A percentile compares a stretch with the other conserved stretches of the same genome.
Evolutionary conservation across 1,140 invertebrate species (phyloP).

Genomic region (Drosophila mayri): DNA sequence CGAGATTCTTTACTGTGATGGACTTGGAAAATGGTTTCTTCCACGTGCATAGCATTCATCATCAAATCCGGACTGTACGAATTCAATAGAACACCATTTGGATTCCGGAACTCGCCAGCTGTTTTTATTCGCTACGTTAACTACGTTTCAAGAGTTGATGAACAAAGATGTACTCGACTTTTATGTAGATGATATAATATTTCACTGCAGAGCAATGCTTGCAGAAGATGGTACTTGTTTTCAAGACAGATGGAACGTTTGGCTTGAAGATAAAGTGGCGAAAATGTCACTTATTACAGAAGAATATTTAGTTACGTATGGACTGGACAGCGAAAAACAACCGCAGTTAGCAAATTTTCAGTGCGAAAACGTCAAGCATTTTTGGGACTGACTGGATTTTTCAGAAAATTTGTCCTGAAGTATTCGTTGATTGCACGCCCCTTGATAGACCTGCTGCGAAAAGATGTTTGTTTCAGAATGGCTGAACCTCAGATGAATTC

Average conservation of each 20-base stretch:
- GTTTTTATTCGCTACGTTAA: too few relatives aligned
- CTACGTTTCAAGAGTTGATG: too few relatives aligned
- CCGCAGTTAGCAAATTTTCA: not conserved
- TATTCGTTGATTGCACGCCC: not conserved
- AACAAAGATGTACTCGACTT: too few relatives aligned
- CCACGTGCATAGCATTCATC: too few relatives aligned
- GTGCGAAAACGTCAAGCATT: not conserved
- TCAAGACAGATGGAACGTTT: not conserved
- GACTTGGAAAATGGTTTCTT: too few relatives aligned
- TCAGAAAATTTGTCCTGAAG: not conserved
- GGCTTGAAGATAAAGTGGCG: not conserved
- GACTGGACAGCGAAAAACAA: not conserved
- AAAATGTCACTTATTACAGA: not conserved
- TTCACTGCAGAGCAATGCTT: too few relatives aligned
- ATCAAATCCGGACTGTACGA: too few relatives aligned
- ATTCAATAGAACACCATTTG: too few relatives aligned
- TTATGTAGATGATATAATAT: too few relatives aligned
- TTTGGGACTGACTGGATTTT: not conserved
- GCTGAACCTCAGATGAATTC: not conserved
- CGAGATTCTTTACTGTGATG: too few relatives aligned
- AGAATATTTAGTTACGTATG: not conserved
- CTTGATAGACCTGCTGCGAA: not conserved
- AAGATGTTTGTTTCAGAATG: not conserved
- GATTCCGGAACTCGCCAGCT: too few relatives aligned
- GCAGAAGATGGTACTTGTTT: too few relatives aligned